Conservation (phyloP, 1,140 invertebrate genomes). For the Zaprionus inermis region DNA sequence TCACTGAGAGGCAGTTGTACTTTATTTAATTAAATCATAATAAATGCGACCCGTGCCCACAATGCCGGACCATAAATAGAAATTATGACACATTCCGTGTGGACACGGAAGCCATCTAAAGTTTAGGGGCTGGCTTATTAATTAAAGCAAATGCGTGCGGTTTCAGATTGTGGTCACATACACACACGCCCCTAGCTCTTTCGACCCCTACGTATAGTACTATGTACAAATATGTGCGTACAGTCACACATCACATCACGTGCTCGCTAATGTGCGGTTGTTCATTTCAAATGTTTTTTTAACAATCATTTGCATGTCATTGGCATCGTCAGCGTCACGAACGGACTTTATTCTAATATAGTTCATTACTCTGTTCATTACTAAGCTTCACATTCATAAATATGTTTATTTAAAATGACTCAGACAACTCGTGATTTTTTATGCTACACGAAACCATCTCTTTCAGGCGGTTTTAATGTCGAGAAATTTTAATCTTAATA, state of each 20-base stretch:
- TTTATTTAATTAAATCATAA: constrained; percentile 82
- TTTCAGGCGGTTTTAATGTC: neutral
- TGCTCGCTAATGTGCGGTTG: constrained; percentile 42
- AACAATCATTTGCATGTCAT: constrained; percentile 51
- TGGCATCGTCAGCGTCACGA: constrained; percentile 39
- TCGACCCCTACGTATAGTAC: neutral
- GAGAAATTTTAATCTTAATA: neutral
- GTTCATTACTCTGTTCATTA: constrained; percentile 41
- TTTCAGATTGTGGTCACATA: constrained; percentile 65
- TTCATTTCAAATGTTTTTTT: constrained; percentile 49
- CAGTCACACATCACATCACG: constrained; percentile 22
- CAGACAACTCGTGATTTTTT: too few species aligned
- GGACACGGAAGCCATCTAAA: constrained; percentile 71
- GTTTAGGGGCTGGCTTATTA: constrained; percentile 68
- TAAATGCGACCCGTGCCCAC: constrained; percentile 62
- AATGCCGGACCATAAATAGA: constrained; percentile 69
- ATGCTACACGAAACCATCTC: too few species aligned
- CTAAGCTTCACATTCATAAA: constrained; percentile 1
- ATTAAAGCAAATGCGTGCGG: constrained; percentile 71
- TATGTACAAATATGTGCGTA: neutral
- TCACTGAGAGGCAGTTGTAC: constrained; percentile 71
- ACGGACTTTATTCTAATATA: constrained; percentile 42
- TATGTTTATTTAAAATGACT: neutral
- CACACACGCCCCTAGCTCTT: constrained; percentile 8
- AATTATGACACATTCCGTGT: constrained; percentile 80